Base-by-base conservation (phyloP, 92 coral and sea anemone species). In the Galaxea fascicularis region DNA sequence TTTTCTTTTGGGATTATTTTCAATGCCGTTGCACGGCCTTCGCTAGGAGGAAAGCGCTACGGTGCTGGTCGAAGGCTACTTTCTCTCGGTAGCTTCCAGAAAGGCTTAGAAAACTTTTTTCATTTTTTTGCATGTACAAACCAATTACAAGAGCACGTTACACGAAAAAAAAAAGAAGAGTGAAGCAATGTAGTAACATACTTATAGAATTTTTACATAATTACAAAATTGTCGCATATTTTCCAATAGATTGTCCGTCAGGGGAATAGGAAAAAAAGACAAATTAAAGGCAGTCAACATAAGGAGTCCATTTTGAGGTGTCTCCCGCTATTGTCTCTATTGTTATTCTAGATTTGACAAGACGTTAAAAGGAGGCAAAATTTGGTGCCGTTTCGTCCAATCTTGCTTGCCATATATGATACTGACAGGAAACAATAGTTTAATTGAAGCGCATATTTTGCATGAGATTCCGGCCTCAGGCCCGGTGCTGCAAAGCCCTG, bases 371-470 rank as follows among this genome's bases (percentile, higher is more conserved):
- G 18, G 31, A 21, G 14, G 71, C 45, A 16, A 65, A 65, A 65
- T 65, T 65, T 65, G 71, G 71, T 65, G 39, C 8, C 71, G 35
- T 15, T 62, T 62, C 31, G 28, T 62, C 68, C 11, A 62, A 27
- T 62, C 18, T n/a, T 4, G 68, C 68, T 62, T 62, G 68, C 68
- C 68, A 62, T n/a, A n/a, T 62, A 65, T 24, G 71, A 31, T 65
- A 41, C 71, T 65, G 25, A 0, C 35, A 24, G 45, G 71, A 65
- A 65, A 65, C 16, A 27, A 26, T 22, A 65, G 45, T 65, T 65
- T 65, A 65, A 31, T 65, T 65, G 39, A 65, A 65, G 71, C 20
- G 39, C 71, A 65, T 65, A 65, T 8, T 24, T 65, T 65, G 71
- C 35, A 65, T 65, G 71, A 31, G 71, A 31, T 10, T 65, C 31